Evolutionary conservation across 1,140 invertebrate genomes (phyloP).

Genomic region (Drosophila seguyi): DNA sequence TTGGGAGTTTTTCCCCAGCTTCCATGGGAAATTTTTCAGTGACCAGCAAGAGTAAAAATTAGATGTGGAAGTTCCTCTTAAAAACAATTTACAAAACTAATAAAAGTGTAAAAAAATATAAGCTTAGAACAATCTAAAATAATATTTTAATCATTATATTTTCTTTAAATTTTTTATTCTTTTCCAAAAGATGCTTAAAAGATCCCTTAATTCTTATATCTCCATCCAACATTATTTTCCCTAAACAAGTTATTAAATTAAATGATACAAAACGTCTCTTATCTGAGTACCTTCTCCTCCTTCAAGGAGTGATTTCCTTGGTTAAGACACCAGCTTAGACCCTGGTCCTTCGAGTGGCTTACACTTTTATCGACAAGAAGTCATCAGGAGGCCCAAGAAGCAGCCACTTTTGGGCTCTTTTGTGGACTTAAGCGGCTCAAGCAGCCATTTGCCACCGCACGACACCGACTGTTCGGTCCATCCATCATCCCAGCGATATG

Average conservation of each 20-base stretch:
- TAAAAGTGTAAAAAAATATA: not conserved
- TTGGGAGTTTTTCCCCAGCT: conserved; percentile 11
- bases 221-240: not conserved
- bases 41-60: not conserved
- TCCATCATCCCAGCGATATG: conserved; percentile 53
- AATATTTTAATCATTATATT: too few species aligned
- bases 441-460: conserved; percentile 44
- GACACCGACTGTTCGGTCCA: conserved; percentile 18
- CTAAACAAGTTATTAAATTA: conserved; percentile 3
- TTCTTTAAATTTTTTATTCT: too few species aligned
- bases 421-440: conserved; percentile 41
- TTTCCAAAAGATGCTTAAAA: not conserved
- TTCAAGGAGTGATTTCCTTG: conserved; percentile 2
- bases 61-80: not conserved
- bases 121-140: too few species aligned
- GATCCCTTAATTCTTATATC: not conserved
- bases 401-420: conserved; percentile 39
- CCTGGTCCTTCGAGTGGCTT: conserved; percentile 18
- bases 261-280: conserved; percentile 14
- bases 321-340: conserved; percentile 33
- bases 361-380: conserved; percentile 20
- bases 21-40: conserved; percentile 16
- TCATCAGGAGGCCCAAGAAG: conserved; percentile 11
- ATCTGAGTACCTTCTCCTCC: not conserved
- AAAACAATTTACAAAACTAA: not conserved